Percentiles rank a stretch among this genome's conserved stretches.
Evolutionary conservation across 2,113 vertebrate species (phyloP).

Genomic region (Lophura nycthemera): DNA sequence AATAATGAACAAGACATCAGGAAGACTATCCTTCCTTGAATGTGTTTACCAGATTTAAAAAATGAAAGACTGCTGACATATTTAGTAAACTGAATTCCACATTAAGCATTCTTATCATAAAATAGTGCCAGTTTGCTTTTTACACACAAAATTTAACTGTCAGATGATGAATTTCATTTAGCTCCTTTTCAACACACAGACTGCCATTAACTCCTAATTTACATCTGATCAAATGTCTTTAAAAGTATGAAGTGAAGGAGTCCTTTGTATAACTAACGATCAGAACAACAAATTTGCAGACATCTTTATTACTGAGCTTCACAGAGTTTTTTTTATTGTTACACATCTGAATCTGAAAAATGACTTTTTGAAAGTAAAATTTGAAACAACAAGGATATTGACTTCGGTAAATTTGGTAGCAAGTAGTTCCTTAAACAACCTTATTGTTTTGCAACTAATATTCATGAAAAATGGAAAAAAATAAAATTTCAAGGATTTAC

Average conservation of each 20-base stretch:
- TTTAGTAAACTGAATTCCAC: neutral
- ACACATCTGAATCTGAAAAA: neutral
- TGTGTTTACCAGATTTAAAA: neutral
- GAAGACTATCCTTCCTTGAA: neutral
- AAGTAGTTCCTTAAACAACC: neutral
- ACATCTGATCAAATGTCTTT: neutral
- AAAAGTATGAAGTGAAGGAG: neutral
- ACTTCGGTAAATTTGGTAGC: neutral
- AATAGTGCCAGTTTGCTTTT: neutral
- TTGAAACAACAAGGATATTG: neutral
- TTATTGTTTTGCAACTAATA: neutral
- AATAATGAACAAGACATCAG: neutral
- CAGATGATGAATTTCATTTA: neutral
- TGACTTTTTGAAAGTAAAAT: neutral
- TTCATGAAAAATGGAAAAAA: neutral
- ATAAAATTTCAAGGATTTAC: rapidly evolving
- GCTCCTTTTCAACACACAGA: neutral
- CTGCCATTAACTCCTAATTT: neutral
- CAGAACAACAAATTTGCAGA: neutral
- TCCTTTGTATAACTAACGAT: neutral
- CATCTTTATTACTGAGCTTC: neutral
- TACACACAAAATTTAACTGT: neutral
- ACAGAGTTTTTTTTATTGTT: neutral
- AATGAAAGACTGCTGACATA: neutral
- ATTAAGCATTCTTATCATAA: neutral